Evolutionary conservation across 2,797 vertebrate species (phyloP).

Genomic region (Enteromius fasciolatus): DNA sequence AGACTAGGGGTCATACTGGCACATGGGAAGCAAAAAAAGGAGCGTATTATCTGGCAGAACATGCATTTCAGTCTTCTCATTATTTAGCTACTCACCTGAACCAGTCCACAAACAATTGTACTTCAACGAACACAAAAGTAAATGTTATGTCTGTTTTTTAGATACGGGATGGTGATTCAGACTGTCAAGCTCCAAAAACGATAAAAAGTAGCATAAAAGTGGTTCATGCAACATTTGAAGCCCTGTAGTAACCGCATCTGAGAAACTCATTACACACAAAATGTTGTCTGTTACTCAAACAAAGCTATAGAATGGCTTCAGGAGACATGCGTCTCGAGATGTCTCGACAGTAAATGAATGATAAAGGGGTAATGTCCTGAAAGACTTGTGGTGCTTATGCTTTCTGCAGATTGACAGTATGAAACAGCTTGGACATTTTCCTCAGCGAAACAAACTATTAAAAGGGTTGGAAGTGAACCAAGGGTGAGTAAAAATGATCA

Average conservation of each 20-base stretch:
- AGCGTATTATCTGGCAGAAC: neutral
- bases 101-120: neutral
- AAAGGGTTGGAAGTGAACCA: neutral
- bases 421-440: neutral
- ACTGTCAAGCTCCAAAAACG: neutral
- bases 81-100: neutral
- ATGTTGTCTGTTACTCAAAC: neutral
- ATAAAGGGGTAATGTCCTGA: neutral
- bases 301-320: neutral
- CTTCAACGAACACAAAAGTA: neutral
- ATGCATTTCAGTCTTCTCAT: neutral
- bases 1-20: conserved; percentile 18
- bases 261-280: conserved; percentile 4
- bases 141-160: neutral
- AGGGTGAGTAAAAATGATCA: neutral
- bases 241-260: neutral
- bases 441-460: neutral
- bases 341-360: neutral
- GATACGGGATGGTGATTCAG: neutral
- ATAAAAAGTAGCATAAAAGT: neutral
- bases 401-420: neutral
- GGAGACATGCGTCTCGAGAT: neutral
- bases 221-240: neutral
- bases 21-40: neutral
- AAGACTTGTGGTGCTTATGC: too few species aligned